phyloP scores from a whole-genome alignment of 2,113 vertebrate genomes.

The Psittacula cyanocephala region DNA sequence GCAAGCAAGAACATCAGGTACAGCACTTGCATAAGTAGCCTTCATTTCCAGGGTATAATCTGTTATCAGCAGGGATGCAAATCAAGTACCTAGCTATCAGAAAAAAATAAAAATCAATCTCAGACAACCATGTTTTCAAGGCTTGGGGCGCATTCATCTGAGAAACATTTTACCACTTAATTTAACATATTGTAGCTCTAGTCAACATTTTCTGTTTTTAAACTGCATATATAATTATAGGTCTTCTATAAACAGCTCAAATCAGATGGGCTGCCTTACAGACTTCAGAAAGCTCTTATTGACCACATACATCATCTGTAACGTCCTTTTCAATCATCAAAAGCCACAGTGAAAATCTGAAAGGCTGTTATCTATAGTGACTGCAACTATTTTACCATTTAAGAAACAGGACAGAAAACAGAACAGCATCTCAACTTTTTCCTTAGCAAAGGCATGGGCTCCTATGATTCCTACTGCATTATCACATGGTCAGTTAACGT shows the following conservation, averaged over 20 bases:
- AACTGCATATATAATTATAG: not conserved
- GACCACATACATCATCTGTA: constrained; percentile 20
- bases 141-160: not conserved
- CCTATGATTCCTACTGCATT: not conserved
- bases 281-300: not conserved
- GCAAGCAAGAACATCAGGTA: not conserved
- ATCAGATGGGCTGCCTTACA: not conserved
- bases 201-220: not conserved
- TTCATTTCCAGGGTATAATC: not conserved
- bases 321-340: constrained; percentile 9
- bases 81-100: not conserved
- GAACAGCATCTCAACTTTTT: not conserved
- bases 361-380: not conserved
- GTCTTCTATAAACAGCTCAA: not conserved
- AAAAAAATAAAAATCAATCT: not conserved
- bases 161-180: not conserved
- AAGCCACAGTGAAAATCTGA: constrained; percentile 17
- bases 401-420: not conserved
- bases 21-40: not conserved
- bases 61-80: not conserved
- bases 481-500: not conserved
- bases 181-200: not conserved
- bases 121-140: not conserved
- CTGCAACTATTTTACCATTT: not conserved
- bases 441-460: not conserved